Evolutionary conservation across 2,888 invertebrate species (phyloP), one percentile per base, ranked within the genome.

Genomic region (Digitonthophagus gazella): DNA sequence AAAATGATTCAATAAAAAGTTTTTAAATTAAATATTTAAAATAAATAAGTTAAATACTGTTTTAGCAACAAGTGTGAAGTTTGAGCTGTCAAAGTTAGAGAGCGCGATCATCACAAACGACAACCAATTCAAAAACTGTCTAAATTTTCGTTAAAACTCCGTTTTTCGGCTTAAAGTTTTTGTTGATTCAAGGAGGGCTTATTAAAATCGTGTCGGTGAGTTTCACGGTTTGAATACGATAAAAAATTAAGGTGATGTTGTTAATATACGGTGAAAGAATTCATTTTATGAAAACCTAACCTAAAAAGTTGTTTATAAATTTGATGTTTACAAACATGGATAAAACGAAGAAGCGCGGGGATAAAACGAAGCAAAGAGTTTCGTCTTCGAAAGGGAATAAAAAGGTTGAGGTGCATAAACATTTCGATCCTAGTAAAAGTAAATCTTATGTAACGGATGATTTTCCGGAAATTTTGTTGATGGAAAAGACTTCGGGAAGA

Each of bases 111-210:
- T 55, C 3, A 64, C 15, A 67, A 66, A 65, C 63, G 67, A 57
- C 69, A 16, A 57, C 8, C 15, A 44, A 64, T 67, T 66, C 54
- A 61, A 69, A 44, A 69, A 28, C 66, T n/a, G 70, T 72, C 72
- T 70, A 72, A 72, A 70, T 72, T 72, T 71, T 61, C 55, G 72
- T 72, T 67, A 56, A 67, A 58, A 63, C 58, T 63, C 66, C 69
- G 58, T 68, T 68, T 71, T n/a, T n/a, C n/a, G n/a, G n/a, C n/a
- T n/a, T 68, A 58, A 44, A 67, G 64, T 44, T 69, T 54, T 65
- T 8, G 14, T 14, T 65, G 65, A 15, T 44, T 5, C 15, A 65
- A 8, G 54, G 54, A 11, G n/a, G 16, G 16, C n/a, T 54, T 44
- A 54, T 15, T 6, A 55, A 54, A 44, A 65, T 54, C 15, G 15